These are phyloP conservation scores for Galagoides demidoff DNA, from an alignment of 2,797 vertebrate species.

Conservation along the genomic window DNA sequence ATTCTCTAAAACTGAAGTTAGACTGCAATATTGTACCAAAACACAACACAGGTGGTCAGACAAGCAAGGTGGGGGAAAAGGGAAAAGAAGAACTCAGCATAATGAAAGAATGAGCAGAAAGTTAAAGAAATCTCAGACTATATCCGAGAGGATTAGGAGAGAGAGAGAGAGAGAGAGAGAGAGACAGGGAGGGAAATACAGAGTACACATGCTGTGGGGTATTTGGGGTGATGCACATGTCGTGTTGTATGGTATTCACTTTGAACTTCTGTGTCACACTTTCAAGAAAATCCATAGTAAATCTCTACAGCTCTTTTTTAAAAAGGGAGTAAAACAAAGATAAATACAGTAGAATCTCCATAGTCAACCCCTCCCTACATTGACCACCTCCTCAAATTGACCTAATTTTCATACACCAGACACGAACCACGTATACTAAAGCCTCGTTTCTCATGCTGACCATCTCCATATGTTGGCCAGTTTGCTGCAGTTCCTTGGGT, in stretches of 20 bases:
- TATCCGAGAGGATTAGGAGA: not conserved
- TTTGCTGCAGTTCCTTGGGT: too few relatives aligned
- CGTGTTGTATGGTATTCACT: not conserved
- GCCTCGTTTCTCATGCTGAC: too few relatives aligned
- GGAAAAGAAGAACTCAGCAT: not conserved
- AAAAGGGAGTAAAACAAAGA: not conserved
- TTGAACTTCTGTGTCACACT: not conserved
- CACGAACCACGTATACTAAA: too few relatives aligned
- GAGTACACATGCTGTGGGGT: fast-evolving
- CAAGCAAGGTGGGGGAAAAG: not conserved
- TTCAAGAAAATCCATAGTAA: constrained; percentile 16
- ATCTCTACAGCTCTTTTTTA: not conserved
- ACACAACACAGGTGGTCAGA: not conserved
- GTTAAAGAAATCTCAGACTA: not conserved
- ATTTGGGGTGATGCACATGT: not conserved
- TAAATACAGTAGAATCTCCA: too few relatives aligned
- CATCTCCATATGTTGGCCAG: too few relatives aligned
- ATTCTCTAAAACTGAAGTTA: constrained; percentile 54
- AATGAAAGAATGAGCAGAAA: not conserved
- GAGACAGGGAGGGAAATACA: not conserved
- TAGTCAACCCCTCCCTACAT: too few relatives aligned
- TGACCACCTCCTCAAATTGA: too few relatives aligned
- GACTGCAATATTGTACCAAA: not conserved
- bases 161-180: fast-evolving
- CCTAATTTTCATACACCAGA: too few relatives aligned